phyloP scores from a whole-genome alignment of 2,888 invertebrate species.

The Platycheirus rosarum region DNA sequence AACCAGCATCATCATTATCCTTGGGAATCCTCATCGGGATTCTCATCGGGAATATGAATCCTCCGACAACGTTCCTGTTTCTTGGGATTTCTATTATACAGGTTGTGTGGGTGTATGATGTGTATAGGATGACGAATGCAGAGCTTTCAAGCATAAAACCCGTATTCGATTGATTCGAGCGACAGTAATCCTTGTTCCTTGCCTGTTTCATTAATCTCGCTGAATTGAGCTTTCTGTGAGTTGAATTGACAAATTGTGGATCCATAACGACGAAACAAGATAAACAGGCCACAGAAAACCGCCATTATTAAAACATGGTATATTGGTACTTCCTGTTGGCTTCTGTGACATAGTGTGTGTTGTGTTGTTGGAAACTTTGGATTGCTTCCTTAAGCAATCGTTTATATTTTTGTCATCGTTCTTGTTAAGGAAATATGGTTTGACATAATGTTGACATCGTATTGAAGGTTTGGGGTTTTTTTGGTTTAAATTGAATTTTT shows the following conservation, averaged over 20 bases:
- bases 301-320: conserved; percentile 15
- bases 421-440: conserved; percentile 27
- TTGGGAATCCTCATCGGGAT: conserved; percentile 25
- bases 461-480: background rate
- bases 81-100: background rate
- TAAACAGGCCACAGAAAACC: background rate
- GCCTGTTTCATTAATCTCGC: conserved; percentile 51
- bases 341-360: background rate
- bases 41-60: conserved; percentile 13
- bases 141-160: conserved; percentile 30
- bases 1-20: conserved; percentile 12
- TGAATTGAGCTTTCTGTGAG: conserved; percentile 47
- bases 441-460: no score
- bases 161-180: conserved; percentile 60
- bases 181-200: conserved; percentile 53
- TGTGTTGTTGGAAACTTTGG: conserved; percentile 8
- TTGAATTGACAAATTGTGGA: conserved; percentile 53
- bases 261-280: conserved; percentile 37
- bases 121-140: background rate
- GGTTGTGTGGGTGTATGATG: background rate
- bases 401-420: conserved; percentile 4
- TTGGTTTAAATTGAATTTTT: conserved; percentile 1
- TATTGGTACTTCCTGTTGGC: background rate
- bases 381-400: conserved; percentile 32
- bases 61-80: conserved; percentile 6